Evolutionary conservation across 1,140 invertebrate species (phyloP), one percentile per base, ranked within the genome.

Genomic region (Sarcophaga bullata): DNA sequence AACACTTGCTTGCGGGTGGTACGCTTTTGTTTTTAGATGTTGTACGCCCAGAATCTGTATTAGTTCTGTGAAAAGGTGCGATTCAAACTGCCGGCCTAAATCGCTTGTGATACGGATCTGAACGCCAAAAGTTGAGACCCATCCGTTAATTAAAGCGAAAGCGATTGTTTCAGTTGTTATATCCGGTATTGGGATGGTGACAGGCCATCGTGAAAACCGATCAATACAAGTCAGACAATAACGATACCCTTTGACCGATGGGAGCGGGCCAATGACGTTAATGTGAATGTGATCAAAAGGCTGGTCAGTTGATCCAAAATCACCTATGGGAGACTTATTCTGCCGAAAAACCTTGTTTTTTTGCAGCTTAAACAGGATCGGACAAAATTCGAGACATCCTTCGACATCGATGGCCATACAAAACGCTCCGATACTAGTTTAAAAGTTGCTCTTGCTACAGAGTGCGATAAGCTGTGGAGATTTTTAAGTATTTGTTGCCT

Each of bases 1-100:
- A 10, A 89, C 90, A 82, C 91, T 91, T 3, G 84, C 83, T 84
- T 90, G 87, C 0, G 90, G 88, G 76, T 90, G 87, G 82, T 89
- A 91, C 6, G 88, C 83, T 3, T 90, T 90, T 8, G 73, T 73
- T 3, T 0, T 89, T 1, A 84, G 75, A 80, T 87, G 86, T 25
- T 85, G 76, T 10, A 85, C 81, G 17, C 84, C 84, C 4, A 85
- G 54, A 3, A 83, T 54, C 58, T 82, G 78, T 50, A 58, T 58
- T 83, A 87, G 52, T 9, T 82, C 17, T 4, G 62, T 9, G 85
- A 89, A 8, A 52, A 52, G 6, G 0, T 52, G 50, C n/a, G n/a
- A n/a, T n/a, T 8, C n/a, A n/a, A n/a, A n/a, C n/a, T n/a, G n/a
- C n/a, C 50, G 1, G 1, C 50, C 50, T 6, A 52, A 52, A 52